These are phyloP conservation scores for Bovichtus diacanthus DNA, from an alignment of 2,797 vertebrate species.

Conservation along the genomic window DNA sequence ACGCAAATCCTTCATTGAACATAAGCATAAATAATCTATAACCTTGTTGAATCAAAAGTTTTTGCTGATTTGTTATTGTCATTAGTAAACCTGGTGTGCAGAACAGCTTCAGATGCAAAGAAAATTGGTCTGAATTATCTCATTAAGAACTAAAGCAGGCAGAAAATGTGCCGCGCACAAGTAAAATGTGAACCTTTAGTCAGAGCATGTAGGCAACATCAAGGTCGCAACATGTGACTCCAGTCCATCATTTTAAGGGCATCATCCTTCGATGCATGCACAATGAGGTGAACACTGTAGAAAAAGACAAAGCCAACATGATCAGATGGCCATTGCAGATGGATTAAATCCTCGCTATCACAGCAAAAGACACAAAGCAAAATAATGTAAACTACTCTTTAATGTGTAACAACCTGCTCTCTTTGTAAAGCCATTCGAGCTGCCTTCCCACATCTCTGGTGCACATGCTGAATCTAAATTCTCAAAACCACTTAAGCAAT, in stretches of 20 bases:
- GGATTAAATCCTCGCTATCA: slow-evolving; percentile 40
- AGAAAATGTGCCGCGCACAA: slow-evolving; percentile 5
- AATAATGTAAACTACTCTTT: slow-evolving; percentile 24
- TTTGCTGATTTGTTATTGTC: not conserved
- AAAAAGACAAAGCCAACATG: slow-evolving; percentile 35
- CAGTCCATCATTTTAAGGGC: slow-evolving; percentile 57
- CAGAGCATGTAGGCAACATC: slow-evolving; percentile 46
- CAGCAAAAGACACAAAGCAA: slow-evolving; percentile 9
- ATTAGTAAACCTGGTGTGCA: not conserved
- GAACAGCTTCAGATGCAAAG: not conserved
- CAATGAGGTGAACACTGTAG: slow-evolving; percentile 51
- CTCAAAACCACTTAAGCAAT: slow-evolving; percentile 41
- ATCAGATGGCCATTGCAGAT: slow-evolving; percentile 48
- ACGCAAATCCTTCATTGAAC: not conserved
- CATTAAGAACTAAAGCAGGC: slow-evolving; percentile 40
- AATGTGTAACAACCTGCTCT: slow-evolving; percentile 32
- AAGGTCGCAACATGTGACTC: slow-evolving; percentile 53
- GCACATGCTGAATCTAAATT: slow-evolving; percentile 48
- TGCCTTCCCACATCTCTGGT: slow-evolving; percentile 21
- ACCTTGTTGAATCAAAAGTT: not conserved
- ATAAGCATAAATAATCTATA: not conserved
- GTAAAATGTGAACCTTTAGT: slow-evolving; percentile 51
- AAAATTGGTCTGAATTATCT: slow-evolving; percentile 20
- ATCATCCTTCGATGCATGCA: slow-evolving; percentile 44
- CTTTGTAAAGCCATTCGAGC: slow-evolving; percentile 25